Evolutionary conservation across 2,888 invertebrate genomes (phyloP).

Genomic region (Hydrotaea diabolus): DNA sequence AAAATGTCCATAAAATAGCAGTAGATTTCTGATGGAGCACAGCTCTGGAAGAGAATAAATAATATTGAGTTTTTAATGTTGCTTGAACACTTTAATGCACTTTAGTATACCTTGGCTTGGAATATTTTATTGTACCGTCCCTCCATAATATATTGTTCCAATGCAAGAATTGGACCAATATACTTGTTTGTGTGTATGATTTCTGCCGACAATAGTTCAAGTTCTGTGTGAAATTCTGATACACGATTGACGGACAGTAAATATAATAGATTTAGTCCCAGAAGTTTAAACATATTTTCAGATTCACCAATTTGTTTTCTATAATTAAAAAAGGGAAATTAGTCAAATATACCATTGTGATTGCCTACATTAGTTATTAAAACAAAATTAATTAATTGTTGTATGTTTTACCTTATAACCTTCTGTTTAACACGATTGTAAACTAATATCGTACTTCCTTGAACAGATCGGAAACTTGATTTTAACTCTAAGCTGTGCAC

Average conservation of each 20-base stretch:
- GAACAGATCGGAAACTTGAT: no score
- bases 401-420: no score
- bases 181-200: constrained; percentile 96
- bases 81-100: neutral
- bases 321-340: constrained; percentile 16
- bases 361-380: no score
- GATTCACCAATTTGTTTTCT: constrained; percentile 93
- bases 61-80: neutral
- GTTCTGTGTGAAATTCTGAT: constrained; percentile 98
- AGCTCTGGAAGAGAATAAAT: constrained; percentile 84
- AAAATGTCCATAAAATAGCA: constrained; percentile 98
- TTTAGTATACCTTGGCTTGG: constrained; percentile 91
- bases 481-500: no score
- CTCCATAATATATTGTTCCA: constrained; percentile 99
- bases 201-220: constrained; percentile 95
- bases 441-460: no score
- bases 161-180: constrained; percentile 95
- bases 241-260: constrained; percentile 97
- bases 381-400: no score
- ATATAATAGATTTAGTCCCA: constrained; percentile 96
- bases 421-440: no score
- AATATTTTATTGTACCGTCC: constrained; percentile 99
- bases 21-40: constrained; percentile 97
- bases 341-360: no score
- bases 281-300: constrained; percentile 94